Evolutionary conservation across 2,113 vertebrate genomes (phyloP), one percentile per base, ranked within the genome.

Genomic region (Istiophorus platypterus): DNA sequence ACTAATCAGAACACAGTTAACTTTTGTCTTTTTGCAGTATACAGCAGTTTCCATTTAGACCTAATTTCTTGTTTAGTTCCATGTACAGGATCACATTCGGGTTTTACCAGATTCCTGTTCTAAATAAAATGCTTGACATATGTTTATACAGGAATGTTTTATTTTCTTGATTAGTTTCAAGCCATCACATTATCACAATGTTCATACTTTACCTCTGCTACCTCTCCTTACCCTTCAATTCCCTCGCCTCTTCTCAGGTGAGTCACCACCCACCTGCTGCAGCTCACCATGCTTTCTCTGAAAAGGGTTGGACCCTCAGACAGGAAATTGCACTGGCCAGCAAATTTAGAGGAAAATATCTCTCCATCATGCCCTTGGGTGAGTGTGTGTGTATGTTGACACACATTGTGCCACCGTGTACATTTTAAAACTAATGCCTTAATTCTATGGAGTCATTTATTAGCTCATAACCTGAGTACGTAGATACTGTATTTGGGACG

Each of bases 281-380:
- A 0, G 97, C 97, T 1, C 98, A 99, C 91, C 97, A 99, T 0
- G 97, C 96, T 0, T 92, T 96, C 67, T 99, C 98, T 85, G 96
- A 95, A 81, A 94, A 97, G 7, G 98, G 98, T 77, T 99, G 98
- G 98, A 97, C 95, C 0, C 94, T 99, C 62, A 96, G 96, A 67
- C 98, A 99, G 88, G 97, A 99, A 84, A 99, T 99, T 20, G 96
- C 97, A 58, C 94, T 99, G 89, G 97, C 98, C 94, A 99, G 98
- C 97, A 99, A 99, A 68, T 99, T 99, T 70, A 95, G 98, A 70
- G 98, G 98, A n/a, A 99, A 99, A 97, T 99, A 99, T 84, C 96
- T 99, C 81, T 99, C 98, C 54, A 96, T 99, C 85, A 99, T 99
- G 97, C 98, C 98, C 15, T 94, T 99, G 12, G 98, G 98, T 99